A percentile compares a stretch with the other conserved stretches of the same genome.
Evolutionary conservation across 2,797 vertebrate genomes (phyloP).

Genomic region (Harpagifer antarcticus): DNA sequence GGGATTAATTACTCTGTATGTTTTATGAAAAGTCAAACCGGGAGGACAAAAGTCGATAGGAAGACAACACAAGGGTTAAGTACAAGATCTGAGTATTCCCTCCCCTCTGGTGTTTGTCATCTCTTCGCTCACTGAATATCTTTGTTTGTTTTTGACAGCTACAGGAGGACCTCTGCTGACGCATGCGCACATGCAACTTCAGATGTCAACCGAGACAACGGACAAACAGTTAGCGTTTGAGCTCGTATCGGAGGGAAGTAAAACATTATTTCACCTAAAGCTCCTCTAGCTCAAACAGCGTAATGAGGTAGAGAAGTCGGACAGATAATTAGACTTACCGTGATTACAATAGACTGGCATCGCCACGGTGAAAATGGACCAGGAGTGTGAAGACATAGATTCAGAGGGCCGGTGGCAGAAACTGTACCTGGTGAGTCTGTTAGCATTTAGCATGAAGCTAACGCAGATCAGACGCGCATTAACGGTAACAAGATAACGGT

Average conservation of each 20-base stretch:
- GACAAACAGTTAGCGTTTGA: conserved; percentile 55
- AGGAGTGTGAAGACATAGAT: conserved; percentile 91
- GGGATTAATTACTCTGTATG: no score
- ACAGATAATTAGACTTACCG: conserved; percentile 18
- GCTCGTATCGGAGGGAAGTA: conserved; percentile 43
- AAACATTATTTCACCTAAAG: conserved; percentile 31
- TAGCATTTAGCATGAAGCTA: conserved; percentile 74
- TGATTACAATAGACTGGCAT: conserved; percentile 41
- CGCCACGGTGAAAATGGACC: conserved; percentile 82
- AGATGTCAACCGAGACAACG: conserved; percentile 70
- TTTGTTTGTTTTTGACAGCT: conserved; percentile 59
- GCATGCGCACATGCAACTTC: conserved; percentile 66
- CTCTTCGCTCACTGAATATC: conserved; percentile 33
- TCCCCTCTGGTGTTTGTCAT: conserved; percentile 7
- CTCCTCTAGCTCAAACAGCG: conserved; percentile 44
- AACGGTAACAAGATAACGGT: conserved; percentile 20
- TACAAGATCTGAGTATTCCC: no score
- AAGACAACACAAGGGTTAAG: no score
- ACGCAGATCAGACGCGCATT: conserved; percentile 51
- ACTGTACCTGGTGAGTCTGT: conserved; percentile 90
- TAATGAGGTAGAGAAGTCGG: conserved; percentile 74
- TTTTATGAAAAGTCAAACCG: no score
- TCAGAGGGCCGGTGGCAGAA: conserved; percentile 93
- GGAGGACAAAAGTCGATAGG: no score
- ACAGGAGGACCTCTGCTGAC: conserved; percentile 21